Percentiles rank a stretch among this genome's conserved stretches.
These are phyloP conservation scores for Equus quagga DNA, from an alignment of 2,113 vertebrate species.

Conservation along the genomic window DNA sequence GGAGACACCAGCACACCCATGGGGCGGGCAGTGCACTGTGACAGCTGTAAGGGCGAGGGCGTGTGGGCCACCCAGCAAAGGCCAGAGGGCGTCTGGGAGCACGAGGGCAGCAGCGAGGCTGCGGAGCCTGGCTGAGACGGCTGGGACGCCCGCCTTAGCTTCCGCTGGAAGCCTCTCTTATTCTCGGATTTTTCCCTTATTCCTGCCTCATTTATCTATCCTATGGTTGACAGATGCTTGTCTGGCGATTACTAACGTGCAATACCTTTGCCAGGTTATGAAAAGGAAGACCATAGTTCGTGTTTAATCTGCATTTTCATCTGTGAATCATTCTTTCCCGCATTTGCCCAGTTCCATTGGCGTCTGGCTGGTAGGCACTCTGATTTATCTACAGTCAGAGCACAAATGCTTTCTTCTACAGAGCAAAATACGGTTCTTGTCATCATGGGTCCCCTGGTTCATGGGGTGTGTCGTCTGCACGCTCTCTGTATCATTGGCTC, in stretches of 20 bases:
- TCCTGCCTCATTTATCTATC: background rate
- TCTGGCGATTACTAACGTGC: too few species aligned
- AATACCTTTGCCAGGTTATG: background rate
- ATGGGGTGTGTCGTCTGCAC: background rate
- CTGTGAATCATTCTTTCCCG: background rate
- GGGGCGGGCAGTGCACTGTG: background rate
- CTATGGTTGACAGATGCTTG: background rate
- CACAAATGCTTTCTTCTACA: background rate
- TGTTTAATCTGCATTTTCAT: background rate
- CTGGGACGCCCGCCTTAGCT: background rate
- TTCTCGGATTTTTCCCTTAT: background rate
- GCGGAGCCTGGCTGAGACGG: accelerated
- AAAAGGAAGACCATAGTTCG: background rate
- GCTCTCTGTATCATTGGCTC: background rate
- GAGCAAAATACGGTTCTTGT: background rate
- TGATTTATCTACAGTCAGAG: background rate
- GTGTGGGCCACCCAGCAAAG: background rate
- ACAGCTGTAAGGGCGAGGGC: too few species aligned
- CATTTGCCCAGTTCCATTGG: background rate
- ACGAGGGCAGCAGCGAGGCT: background rate
- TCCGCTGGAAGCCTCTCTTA: background rate
- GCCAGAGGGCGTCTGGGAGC: background rate
- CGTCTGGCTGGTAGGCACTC: background rate
- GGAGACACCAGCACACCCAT: background rate
- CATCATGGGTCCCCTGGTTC: background rate